These are phyloP conservation scores for Chesias legatella DNA, from an alignment of 2,888 invertebrate genomes.

Conservation along the genomic window DNA sequence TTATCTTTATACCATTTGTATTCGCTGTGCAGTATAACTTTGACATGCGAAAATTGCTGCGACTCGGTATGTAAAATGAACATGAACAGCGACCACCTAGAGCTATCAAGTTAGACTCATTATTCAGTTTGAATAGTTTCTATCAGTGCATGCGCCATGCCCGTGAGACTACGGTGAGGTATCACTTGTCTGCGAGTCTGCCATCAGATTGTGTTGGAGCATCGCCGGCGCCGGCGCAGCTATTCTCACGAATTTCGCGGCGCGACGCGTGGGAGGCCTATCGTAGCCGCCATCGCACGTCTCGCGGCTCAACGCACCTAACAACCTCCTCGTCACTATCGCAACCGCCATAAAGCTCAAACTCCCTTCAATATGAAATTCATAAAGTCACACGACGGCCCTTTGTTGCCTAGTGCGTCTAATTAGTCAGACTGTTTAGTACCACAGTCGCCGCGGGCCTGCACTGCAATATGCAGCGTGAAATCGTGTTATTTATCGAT, in stretches of 20 bases:
- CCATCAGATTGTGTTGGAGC: slow-evolving; percentile 47
- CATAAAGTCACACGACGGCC: slow-evolving; percentile 44
- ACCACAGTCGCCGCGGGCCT: slow-evolving; percentile 61
- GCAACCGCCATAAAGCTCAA: slow-evolving; percentile 40
- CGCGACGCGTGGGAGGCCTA: slow-evolving; percentile 76
- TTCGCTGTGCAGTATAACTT: background rate
- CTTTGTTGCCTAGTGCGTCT: slow-evolving; percentile 76
- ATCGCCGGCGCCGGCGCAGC: slow-evolving; percentile 57
- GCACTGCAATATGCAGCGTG: slow-evolving; percentile 57
- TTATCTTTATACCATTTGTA: slow-evolving; percentile 11
- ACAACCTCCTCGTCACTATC: slow-evolving; percentile 40
- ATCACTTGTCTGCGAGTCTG: slow-evolving; percentile 32
- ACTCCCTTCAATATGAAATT: slow-evolving; percentile 33
- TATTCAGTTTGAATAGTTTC: slow-evolving; percentile 26
- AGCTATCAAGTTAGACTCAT: slow-evolving; percentile 18
- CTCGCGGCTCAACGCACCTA: slow-evolving; percentile 43
- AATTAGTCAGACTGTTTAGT: slow-evolving; percentile 79
- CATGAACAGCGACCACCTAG: slow-evolving; percentile 13
- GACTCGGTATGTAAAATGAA: slow-evolving; percentile 9
- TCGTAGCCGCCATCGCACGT: slow-evolving; percentile 70
- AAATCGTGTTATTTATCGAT: slow-evolving; percentile 66
- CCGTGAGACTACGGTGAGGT: slow-evolving; percentile 22
- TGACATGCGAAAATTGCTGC: slow-evolving; percentile 7
- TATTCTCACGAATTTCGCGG: slow-evolving; percentile 78
- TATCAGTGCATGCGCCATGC: slow-evolving; percentile 20